Evolutionary conservation across 2,888 invertebrate species (phyloP), one percentile per base, ranked within the genome.

Genomic region (Aricia artaxerxes): DNA sequence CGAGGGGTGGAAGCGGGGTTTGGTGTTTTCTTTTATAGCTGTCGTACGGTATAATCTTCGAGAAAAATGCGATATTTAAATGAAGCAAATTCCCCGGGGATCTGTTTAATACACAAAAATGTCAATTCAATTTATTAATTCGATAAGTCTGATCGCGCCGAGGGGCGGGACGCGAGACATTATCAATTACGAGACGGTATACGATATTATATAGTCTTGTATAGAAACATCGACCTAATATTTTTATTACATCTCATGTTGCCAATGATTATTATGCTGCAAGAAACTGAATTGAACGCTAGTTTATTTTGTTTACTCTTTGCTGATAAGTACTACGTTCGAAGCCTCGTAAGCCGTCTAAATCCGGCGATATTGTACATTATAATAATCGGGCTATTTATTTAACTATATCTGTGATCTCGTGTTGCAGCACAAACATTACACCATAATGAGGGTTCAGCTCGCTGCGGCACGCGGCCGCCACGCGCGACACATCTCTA

Each of bases 1-100:
- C 92, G 91, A 90, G 91, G 93, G 93, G 92, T 88, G 76, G 76
- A 35, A 69, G 76, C 75, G 53, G 90, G 90, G 87, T 85, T 90
- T 90, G 87, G 93, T 94, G 93, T 94, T 93, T 94, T 93, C 93
- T 92, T 95, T 95, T 94, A 94, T 94, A 90, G 93, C 92, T 93
- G 93, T 93, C 94, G 93, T 93, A 92, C 92, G 91, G 92, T 93
- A 94, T 94, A 94, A 94, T 94, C 94, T 94, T 93, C 90, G 90
- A 91, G 93, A 94, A 94, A 94, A 94, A 94, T 94, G 94, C 91
- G 92, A 94, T 94, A 94, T 94, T 94, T 93, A 94, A 94, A 94
- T 94, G 93, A 94, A 92, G 92, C 87, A 88, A 93, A 94, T 94
- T 94, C 94, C 89, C 87, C 85, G 89, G 91, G 89, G 90, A 90